Base-by-base conservation (phyloP, 1,140 invertebrate species). In the Polypedilum pembai region DNA sequence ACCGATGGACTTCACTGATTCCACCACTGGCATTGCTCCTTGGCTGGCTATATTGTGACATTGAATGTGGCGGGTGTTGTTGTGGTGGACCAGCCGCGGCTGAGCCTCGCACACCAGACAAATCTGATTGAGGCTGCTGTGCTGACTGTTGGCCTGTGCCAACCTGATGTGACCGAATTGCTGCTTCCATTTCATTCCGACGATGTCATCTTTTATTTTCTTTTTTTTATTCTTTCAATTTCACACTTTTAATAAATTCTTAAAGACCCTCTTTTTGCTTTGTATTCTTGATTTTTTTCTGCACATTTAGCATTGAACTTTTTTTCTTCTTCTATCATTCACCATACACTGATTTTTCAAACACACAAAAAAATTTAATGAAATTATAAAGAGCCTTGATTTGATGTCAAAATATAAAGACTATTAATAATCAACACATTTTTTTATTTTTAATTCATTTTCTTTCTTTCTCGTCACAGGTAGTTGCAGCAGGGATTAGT, bases 101-200 rank as follows among this genome's bases (percentile, higher is more conserved):
- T 18, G 65, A 18, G 20, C 65, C 65, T 69, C 65, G 17, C 20
- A 21, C 65, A 69, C 65, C 65, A 69, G 65, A 69, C 20, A 69
- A 69, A 69, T 69, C 65, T 69, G 65, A 69, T 69, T 69, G 65
- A 69, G 65, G 20, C 20, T 69, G 65, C 20, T 69, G 65, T 21
- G 65, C 17, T 18, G 17, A 18, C 18, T 69, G 65, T 69, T 69
- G 65, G 65, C 65, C 17, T 21, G 65, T 20, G 65, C 65, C 65
- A 69, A 69, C 65, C 65, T 69, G 65, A 20, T 20, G 17, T 69
- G 65, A 21, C 65, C 65, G 65, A 21, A 69, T 69, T 69, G 65
- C 65, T 69, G 65, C 65, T 69, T 69, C 65, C 65, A 69, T 69
- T 69, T 69, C 65, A 69, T 69, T 69, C 65, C 65, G 65, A 69